Evolutionary conservation across 2,113 vertebrate genomes (phyloP).

Genomic region (Scopus umbretta): DNA sequence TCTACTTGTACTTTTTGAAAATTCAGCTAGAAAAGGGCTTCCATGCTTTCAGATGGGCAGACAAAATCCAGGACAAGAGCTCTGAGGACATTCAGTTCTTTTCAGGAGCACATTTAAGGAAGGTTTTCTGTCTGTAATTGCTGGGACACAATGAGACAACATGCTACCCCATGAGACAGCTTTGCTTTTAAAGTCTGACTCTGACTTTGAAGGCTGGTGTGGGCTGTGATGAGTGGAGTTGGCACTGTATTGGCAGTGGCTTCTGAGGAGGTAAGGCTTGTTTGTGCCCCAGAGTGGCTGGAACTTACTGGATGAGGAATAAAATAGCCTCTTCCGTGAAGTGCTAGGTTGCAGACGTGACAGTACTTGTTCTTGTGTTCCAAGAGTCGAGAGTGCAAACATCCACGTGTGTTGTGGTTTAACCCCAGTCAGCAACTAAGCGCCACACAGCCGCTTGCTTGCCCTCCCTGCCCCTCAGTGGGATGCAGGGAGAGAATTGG

Average conservation of each 20-base stretch:
- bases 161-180: background rate
- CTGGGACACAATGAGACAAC: background rate
- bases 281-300: background rate
- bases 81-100: background rate
- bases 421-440: too few species aligned
- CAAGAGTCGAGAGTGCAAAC: background rate
- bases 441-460: too few species aligned
- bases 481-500: too few species aligned
- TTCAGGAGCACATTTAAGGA: background rate
- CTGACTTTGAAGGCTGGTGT: background rate
- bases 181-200: background rate
- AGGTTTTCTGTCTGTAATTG: background rate
- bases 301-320: background rate
- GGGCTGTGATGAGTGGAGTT: background rate
- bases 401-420: too few species aligned
- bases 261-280: background rate
- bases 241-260: fast-evolving
- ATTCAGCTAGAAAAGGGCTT: background rate
- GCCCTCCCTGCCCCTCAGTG: too few species aligned
- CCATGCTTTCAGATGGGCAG: fast-evolving
- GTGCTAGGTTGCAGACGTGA: background rate
- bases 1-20: background rate
- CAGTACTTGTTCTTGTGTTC: background rate
- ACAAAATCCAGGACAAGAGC: background rate
- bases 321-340: background rate